A percentile compares a stretch with the other conserved stretches of the same genome.
Evolutionary conservation across 2,888 invertebrate species (phyloP).

Genomic region (Himalopsyche tibetana): DNA sequence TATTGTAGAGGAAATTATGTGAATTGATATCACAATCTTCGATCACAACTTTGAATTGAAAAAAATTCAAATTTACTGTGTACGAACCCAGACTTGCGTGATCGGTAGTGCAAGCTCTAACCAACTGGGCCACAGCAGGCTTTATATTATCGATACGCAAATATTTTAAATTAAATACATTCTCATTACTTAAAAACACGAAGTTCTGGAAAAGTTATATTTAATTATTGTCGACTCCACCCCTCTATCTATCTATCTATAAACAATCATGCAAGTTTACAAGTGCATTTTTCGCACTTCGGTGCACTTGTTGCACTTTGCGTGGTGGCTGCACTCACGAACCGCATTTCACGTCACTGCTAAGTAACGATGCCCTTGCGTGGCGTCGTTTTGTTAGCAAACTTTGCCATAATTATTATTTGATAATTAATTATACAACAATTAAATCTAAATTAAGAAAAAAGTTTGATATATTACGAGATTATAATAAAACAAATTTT

Average conservation of each 20-base stretch:
- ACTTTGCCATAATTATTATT: not conserved
- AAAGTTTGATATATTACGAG: not conserved
- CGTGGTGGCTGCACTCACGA: constrained; percentile 6
- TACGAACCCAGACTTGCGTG: too few species aligned
- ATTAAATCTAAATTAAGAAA: not conserved
- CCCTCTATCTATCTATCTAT: not conserved
- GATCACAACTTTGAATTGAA: too few species aligned
- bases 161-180: too few species aligned
- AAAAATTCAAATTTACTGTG: too few species aligned
- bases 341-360: constrained; percentile 1
- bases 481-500: not conserved
- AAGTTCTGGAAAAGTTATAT: not conserved
- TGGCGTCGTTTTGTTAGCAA: constrained; percentile 20
- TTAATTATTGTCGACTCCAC: not conserved
- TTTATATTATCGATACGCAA: too few species aligned
- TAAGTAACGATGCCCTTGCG: not conserved
- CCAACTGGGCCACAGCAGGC: too few species aligned
- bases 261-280: not conserved
- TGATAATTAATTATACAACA: not conserved
- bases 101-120: too few species aligned
- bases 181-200: too few species aligned
- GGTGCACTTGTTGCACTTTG: constrained; percentile 15
- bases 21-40: too few species aligned
- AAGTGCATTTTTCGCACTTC: constrained; percentile 11
- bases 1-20: too few species aligned